Evolutionary conservation across 1,140 invertebrate genomes (phyloP).

Genomic region (Cotesia vestalis): DNA sequence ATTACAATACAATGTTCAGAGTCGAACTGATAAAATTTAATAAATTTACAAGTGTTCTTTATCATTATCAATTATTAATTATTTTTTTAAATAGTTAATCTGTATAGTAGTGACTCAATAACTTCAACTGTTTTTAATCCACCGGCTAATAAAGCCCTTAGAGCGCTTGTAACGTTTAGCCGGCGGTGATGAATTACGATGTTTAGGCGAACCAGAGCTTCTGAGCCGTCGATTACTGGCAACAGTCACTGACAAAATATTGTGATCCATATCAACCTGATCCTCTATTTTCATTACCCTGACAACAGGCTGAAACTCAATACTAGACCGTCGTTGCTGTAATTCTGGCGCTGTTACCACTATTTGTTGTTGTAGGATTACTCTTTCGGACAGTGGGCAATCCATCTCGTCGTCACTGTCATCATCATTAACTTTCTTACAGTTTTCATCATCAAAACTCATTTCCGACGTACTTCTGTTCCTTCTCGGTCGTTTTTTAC

Average conservation of each 20-base stretch:
- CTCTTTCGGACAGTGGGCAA: constrained; percentile 49
- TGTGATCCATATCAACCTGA: constrained; percentile 60
- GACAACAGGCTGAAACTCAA: constrained; percentile 64
- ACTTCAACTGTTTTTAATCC: constrained; percentile 61
- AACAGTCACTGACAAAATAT: constrained; percentile 59
- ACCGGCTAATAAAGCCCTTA: constrained; percentile 52
- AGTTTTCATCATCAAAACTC: constrained; percentile 54
- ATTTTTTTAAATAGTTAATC: too few species aligned
- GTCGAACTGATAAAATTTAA: constrained; percentile 34
- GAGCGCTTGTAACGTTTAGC: constrained; percentile 56
- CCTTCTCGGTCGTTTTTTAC: constrained; percentile 46
- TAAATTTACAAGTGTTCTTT: background rate
- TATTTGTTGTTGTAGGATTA: constrained; percentile 45
- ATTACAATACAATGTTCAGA: constrained; percentile 12
- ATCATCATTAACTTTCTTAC: constrained; percentile 51
- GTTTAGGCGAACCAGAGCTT: constrained; percentile 59
- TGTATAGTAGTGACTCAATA: background rate
- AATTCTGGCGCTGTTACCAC: constrained; percentile 48
- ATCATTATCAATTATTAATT: too few species aligned
- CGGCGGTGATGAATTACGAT: constrained; percentile 45
- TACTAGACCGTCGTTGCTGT: constrained; percentile 58
- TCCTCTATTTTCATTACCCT: constrained; percentile 64
- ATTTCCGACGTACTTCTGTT: constrained; percentile 44
- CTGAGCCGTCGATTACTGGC: constrained; percentile 61
- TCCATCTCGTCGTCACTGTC: constrained; percentile 45